Evolutionary conservation across 2,888 invertebrate genomes (phyloP).

Genomic region (Tenthredo mesomela): DNA sequence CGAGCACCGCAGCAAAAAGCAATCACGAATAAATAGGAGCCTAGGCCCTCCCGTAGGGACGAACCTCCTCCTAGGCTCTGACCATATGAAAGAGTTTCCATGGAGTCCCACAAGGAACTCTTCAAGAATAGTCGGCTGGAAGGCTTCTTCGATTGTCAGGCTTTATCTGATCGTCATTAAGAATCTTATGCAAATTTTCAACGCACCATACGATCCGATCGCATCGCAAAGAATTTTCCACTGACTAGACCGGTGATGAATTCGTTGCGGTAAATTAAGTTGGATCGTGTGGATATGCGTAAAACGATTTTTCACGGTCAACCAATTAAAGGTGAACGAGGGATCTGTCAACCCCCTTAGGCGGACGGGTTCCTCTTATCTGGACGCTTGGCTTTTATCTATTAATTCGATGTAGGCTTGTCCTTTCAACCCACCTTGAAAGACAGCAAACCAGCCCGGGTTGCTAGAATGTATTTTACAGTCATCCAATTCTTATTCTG

Average conservation of each 20-base stretch:
- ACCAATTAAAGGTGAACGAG: conserved; percentile 26
- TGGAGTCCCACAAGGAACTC: not conserved
- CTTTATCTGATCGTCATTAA: conserved; percentile 34
- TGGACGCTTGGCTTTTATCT: not conserved
- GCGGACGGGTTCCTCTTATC: conserved; percentile 33
- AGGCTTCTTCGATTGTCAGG: conserved; percentile 28
- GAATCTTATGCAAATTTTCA: conserved; percentile 38
- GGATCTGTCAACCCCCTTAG: conserved; percentile 39
- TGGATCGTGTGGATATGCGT: conserved; percentile 35
- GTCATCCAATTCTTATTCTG: not conserved
- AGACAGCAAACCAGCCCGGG: not conserved
- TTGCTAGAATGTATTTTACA: not conserved
- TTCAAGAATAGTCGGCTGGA: not conserved
- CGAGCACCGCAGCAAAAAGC: conserved; percentile 25
- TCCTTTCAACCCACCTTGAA: not conserved
- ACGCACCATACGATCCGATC: not conserved
- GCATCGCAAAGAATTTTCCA: conserved; percentile 1
- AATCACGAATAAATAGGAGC: conserved; percentile 38
- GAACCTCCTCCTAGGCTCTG: conserved; percentile 1
- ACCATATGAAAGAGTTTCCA: conserved; percentile 27
- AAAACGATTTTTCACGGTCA: conserved; percentile 36
- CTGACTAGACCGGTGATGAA: conserved; percentile 18
- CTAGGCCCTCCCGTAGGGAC: conserved; percentile 36
- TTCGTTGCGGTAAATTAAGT: conserved; percentile 29
- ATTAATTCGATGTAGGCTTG: not conserved